Percentiles rank a stretch among this genome's conserved stretches.
Conservation (phyloP, 2,888 invertebrate species). For the Lysandra bellargus region DNA sequence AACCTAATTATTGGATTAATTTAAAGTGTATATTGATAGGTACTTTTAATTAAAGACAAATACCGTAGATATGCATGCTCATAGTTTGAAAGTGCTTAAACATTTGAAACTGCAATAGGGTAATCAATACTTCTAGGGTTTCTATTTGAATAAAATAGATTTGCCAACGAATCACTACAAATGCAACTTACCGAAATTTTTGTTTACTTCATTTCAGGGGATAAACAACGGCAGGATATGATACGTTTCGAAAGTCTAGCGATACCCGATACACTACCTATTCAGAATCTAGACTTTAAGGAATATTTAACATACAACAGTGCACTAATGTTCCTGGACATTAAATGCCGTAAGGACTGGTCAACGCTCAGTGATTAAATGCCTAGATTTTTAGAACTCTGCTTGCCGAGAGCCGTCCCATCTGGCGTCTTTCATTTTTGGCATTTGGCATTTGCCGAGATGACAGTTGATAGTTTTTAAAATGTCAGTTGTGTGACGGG, state of each 20-base stretch:
- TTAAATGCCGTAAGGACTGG: neutral
- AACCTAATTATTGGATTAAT: too few species aligned
- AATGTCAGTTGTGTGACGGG: too few species aligned
- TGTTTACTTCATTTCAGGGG: conserved; percentile 19
- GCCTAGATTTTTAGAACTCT: neutral
- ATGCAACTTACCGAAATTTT: conserved; percentile 29
- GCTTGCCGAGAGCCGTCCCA: neutral
- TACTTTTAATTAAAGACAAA: neutral
- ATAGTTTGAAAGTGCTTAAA: neutral
- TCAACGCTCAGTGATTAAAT: neutral
- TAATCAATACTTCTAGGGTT: conserved; percentile 2
- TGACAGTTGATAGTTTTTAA: neutral
- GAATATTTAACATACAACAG: neutral
- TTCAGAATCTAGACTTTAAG: neutral
- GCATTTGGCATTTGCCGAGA: neutral
- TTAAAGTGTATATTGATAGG: neutral
- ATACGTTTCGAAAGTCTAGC: neutral
- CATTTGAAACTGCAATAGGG: neutral
- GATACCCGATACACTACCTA: neutral
- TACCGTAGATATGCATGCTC: neutral
- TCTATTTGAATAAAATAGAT: neutral
- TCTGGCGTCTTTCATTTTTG: neutral
- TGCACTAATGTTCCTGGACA: neutral
- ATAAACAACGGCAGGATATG: conserved; percentile 9
- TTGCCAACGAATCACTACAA: neutral